phyloP scores from a whole-genome alignment of 2,113 vertebrate species.

The Spermophilus dauricus region DNA sequence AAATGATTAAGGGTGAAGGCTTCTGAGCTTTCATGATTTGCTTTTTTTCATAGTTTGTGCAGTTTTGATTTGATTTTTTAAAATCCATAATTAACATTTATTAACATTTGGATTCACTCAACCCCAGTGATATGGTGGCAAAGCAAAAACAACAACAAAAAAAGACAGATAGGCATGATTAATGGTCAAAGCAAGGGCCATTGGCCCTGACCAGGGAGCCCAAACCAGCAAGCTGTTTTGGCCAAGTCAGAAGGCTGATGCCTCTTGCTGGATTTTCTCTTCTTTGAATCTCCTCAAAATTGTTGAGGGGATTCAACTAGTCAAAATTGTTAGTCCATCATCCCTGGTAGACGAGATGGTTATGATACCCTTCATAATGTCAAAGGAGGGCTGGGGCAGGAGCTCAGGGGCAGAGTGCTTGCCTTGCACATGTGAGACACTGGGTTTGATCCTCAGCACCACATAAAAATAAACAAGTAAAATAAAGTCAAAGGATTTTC shows the following conservation, averaged over 20 bases:
- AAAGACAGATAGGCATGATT: not conserved
- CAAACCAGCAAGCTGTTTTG: not conserved
- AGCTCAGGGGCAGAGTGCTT: no score
- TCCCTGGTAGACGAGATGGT: not conserved
- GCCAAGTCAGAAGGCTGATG: not conserved
- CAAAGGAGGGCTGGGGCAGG: not conserved
- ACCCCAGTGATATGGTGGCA: not conserved
- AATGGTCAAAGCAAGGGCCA: not conserved
- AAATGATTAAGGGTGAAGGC: conserved; percentile 76
- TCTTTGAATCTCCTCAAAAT: not conserved
- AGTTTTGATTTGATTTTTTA: conserved; percentile 82
- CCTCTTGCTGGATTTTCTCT: not conserved
- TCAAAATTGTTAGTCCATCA: not conserved
- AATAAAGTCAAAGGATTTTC: not conserved
- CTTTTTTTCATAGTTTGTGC: conserved; percentile 78
- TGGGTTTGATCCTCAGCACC: no score
- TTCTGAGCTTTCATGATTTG: conserved; percentile 72
- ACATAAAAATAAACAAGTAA: no score
- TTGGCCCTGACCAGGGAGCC: not conserved
- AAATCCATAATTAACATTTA: conserved; percentile 76
- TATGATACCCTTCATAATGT: not conserved
- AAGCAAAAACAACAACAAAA: not conserved
- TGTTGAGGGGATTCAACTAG: no score
- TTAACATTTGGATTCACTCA: conserved; percentile 73
- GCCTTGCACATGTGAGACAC: no score